Base-by-base conservation (phyloP, 2,888 invertebrate genomes). In the Ariolimax columbianus region DNA sequence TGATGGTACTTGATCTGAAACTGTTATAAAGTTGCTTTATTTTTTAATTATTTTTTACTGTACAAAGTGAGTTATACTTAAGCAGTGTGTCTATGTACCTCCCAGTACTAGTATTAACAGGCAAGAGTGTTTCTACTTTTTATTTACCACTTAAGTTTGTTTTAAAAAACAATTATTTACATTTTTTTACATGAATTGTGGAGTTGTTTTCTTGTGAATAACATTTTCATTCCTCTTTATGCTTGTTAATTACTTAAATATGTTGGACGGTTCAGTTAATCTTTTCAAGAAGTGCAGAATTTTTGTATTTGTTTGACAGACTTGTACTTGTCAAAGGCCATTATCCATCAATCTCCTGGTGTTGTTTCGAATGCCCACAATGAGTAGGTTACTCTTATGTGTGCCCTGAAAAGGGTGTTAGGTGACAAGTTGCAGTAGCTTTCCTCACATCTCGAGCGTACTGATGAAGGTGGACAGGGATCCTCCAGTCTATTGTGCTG, bases 21-120 rank as follows among this genome's bases (percentile, higher is more conserved):
- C n/a, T n/a, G n/a, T n/a, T n/a, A n/a, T n/a, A n/a, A n/a, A n/a
- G n/a, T n/a, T n/a, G n/a, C n/a, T n/a, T n/a, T n/a, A n/a, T n/a
- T n/a, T n/a, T n/a, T n/a, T n/a, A n/a, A 30, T 63, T 30, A 30
- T 66, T 66, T 66, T 66, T 33, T 66, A 11, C 40, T 73, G 0
- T 73, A 30, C n/a, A 43, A 73, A 43, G 26, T 43, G 26, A 43
- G n/a, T 23, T 11, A 14, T 43, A 73, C 23, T 23, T 73, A 73
- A 43, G n/a, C 43, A 73, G 73, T 43, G 47, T 43, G 43, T 30
- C 11, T n/a, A n/a, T 73, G 73, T 73, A 14, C 19, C 30, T 73
- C 43, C 47, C 73, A 73, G 73, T 73, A 73, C 47, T 47, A 73
- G 73, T 73, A 73, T 73, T 73, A 73, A 40, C 30, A 2, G 33